phyloP scores from a whole-genome alignment of 2,113 vertebrate species.

The Nannobrachium achirus region DNA sequence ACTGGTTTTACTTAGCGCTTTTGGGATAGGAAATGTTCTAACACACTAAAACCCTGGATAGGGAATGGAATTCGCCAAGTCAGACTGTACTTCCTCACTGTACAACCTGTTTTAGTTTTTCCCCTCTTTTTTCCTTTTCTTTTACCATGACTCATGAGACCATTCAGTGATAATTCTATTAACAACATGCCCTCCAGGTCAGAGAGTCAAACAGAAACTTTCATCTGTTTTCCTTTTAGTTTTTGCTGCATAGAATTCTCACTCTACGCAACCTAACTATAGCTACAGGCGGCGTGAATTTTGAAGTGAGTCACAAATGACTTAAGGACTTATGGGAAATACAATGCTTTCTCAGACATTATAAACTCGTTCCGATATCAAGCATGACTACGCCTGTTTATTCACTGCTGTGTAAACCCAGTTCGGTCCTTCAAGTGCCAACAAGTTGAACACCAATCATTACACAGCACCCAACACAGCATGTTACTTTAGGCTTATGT shows the following conservation, averaged over 20 bases:
- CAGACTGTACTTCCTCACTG: slow-evolving; percentile 22
- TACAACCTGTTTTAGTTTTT: no score
- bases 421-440: neutral
- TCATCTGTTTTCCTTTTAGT: neutral
- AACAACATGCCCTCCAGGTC: neutral
- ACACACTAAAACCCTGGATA: slow-evolving; percentile 46
- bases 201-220: neutral
- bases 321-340: neutral
- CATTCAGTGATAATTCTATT: neutral
- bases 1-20: slow-evolving; percentile 38
- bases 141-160: neutral
- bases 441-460: neutral
- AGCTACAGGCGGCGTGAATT: neutral
- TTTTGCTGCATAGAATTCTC: neutral
- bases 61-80: slow-evolving; percentile 26
- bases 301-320: neutral
- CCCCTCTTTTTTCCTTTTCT: slow-evolving; percentile 26
- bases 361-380: no score
- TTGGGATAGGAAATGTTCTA: slow-evolving; percentile 49
- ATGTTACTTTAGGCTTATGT: neutral
- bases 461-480: neutral
- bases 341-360: no score
- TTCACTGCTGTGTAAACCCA: no score
- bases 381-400: neutral
- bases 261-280: neutral